Base-by-base conservation (phyloP, 2,113 vertebrate genomes). In the Oplegnathus fasciatus region DNA sequence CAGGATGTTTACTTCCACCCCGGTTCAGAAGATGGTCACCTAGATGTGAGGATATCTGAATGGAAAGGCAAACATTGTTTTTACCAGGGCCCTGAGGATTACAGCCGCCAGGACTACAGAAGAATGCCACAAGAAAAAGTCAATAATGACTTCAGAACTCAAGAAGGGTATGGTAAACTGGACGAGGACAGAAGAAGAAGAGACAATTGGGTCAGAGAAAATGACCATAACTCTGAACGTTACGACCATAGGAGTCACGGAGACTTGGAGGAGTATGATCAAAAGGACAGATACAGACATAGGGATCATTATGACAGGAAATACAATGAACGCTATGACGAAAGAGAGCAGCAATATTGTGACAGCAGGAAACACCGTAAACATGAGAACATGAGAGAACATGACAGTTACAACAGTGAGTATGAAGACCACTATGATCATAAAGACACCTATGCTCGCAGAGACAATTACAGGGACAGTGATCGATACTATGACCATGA, bases 41-140 rank as follows among this genome's bases (percentile, higher is more conserved):
- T 95, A 28, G 84, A 95, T 28, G 65, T 95, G 30, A 94, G 94
- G 84, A 91, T 89, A 73, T 94, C 94, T 17, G 89, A 95, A 70
- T 90, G 91, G 92, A 91, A 94, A 73, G 92, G 90, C 13, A 93
- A 93, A 48, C 79, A 95, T 71, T 95, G 94, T 86, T 96, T 96
- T 78, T 96, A 95, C 77, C 94, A 95, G 72, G 94, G 93, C 6
- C 92, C 84, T 14, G 94, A 94, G 75, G 91, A 94, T 79, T 50
- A 90, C 68, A 86, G 80, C 78, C 87, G 82, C 11, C 89, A 91
- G 58, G 87, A 89, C 9, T 80, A 77, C 75, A 84, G 40, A 69
- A 89, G 86, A 84, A 75, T 82, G 60, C 84, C 83, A 26, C 84
- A 80, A 76, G 86, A 89, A 79, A 88, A 66, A 64, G 90, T 88